Base-by-base conservation (phyloP, 2,888 invertebrate species). In the Himalopsyche anomala region DNA sequence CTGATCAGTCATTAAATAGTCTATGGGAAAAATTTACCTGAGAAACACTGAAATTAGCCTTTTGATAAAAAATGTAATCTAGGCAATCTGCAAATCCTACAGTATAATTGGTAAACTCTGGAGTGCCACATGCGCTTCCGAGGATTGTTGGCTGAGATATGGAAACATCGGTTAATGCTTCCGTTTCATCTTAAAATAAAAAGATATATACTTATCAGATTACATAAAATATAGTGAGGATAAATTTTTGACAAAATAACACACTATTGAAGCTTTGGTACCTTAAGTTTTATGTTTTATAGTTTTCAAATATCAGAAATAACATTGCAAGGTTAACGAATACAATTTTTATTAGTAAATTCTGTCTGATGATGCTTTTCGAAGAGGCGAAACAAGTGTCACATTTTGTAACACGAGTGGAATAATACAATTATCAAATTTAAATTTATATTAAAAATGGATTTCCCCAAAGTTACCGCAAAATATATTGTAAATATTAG, bases 61-160 rank as follows among this genome's bases (percentile, higher is more conserved):
- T 94, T 89, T 98, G 96, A 90, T 96, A 96, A 91, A 95, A 98
- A 90, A 99, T 98, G 90, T 99, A 99, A 92, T 99, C 99, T 85
- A 99, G 92, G 89, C 98, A 98, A 81, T 95, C 98, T 15, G 95
- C 94, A 92, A 98, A 99, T 0, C 94, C 95, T 1, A 92, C 92
- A 0, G 98, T 98, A 90, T 95, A 98, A 91, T 98, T 98, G 0
- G 98, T 98, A 90, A 95, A 98, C 74, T 94, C 92, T 0, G 97
- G 97, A 28, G 95, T 95, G 0, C 98, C 98, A 92, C 97, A 98
- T 0, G 97, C 98, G 91, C 97, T 98, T 28, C 90, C 92, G 87
- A 98, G 92, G 15, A 92, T 90, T 81, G 95, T 93, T 15, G 94
- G 92, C 90, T 98, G 97, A 5, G 91, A 90, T 2, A 98, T 91